Conservation (phyloP, 2,797 vertebrate genomes). For the Pampus argenteus region DNA sequence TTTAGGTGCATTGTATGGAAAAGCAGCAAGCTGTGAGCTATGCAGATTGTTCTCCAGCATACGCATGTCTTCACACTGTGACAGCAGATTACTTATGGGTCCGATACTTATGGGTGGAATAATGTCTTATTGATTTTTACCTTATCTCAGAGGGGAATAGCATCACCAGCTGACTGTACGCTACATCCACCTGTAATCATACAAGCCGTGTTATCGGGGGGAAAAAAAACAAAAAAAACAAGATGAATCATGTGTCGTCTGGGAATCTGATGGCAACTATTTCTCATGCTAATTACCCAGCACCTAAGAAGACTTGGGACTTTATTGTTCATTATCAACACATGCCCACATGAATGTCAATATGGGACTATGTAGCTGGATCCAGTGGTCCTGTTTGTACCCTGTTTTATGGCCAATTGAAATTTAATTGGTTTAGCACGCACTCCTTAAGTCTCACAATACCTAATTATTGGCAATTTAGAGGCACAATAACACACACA, state of each 20-base stretch:
- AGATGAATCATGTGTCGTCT: slow-evolving; percentile 23
- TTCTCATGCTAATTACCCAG: slow-evolving; percentile 24
- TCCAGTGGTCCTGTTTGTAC: neutral
- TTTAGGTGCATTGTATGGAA: slow-evolving; percentile 9
- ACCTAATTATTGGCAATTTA: neutral
- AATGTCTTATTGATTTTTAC: slow-evolving; percentile 67
- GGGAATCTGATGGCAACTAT: slow-evolving; percentile 20
- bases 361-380: slow-evolving; percentile 16
- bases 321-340: slow-evolving; percentile 9
- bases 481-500: neutral
- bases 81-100: slow-evolving; percentile 33
- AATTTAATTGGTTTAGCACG: neutral
- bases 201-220: slow-evolving; percentile 2
- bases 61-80: neutral
- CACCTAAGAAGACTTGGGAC: slow-evolving; percentile 14
- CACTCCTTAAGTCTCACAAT: neutral
- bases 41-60: slow-evolving; percentile 10
- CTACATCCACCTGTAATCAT: slow-evolving; percentile 19
- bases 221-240: slow-evolving; percentile 17
- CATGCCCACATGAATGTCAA: slow-evolving; percentile 23
- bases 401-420: neutral
- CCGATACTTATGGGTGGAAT: slow-evolving; percentile 37
- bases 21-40: slow-evolving; percentile 13
- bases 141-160: slow-evolving; percentile 16
- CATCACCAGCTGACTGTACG: slow-evolving; percentile 31